A percentile compares a stretch with the other conserved stretches of the same genome.
Evolutionary conservation across 2,113 vertebrate species (phyloP).

Genomic region (Motacilla tschutschensis): DNA sequence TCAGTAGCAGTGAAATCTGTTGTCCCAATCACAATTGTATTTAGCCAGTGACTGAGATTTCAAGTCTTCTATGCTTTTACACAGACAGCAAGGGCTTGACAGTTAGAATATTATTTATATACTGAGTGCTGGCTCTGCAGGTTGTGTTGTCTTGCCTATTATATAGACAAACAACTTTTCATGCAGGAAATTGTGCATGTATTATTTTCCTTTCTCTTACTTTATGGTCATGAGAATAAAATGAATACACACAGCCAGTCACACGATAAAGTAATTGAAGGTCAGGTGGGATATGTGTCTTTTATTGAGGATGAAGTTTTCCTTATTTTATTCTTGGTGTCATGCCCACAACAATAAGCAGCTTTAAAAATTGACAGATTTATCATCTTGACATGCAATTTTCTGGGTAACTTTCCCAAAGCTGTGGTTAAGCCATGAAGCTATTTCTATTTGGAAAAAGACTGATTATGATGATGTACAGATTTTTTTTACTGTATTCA

Average conservation of each 20-base stretch:
- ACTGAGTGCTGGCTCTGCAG: neutral
- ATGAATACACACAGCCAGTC: neutral
- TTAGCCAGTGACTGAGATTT: neutral
- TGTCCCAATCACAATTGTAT: neutral
- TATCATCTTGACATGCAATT: constrained; percentile 70
- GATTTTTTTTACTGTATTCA: constrained; percentile 25
- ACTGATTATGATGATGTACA: constrained; percentile 38
- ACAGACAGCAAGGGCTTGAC: neutral
- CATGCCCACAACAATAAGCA: constrained; percentile 51
- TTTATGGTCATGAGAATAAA: neutral
- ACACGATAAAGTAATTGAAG: constrained; percentile 11
- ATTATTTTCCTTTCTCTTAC: neutral
- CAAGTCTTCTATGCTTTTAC: neutral
- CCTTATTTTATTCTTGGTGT: constrained; percentile 42
- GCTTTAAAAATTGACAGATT: constrained; percentile 67
- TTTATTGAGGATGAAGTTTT: constrained; percentile 18
- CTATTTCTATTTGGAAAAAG: constrained; percentile 52
- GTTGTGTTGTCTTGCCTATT: neutral
- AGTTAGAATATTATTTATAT: neutral
- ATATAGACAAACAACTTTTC: neutral
- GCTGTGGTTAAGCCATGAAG: constrained; percentile 29
- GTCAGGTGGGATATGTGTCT: neutral
- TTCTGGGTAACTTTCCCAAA: constrained; percentile 62
- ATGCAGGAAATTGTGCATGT: neutral
- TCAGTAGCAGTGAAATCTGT: neutral